Conservation (phyloP, 2,113 vertebrate genomes). For the Scatophagus argus region DNA sequence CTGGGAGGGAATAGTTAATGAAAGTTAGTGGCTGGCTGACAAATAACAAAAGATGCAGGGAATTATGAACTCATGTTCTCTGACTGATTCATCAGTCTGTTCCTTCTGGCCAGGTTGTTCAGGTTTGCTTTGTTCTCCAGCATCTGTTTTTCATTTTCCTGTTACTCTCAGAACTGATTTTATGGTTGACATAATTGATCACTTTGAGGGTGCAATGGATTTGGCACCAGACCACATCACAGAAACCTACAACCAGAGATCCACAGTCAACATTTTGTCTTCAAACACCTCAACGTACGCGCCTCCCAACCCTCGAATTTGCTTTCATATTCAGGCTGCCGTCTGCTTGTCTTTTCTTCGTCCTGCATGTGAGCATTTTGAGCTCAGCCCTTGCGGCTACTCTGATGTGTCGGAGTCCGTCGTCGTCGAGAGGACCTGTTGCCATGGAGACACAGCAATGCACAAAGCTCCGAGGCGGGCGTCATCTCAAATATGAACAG, state of each 20-base stretch:
- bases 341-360: neutral
- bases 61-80: neutral
- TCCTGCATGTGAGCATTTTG: constrained; percentile 26
- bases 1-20: neutral
- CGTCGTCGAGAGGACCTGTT: constrained; percentile 70
- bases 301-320: neutral
- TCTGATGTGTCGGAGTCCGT: constrained; percentile 45
- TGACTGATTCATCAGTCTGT: neutral
- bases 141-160: neutral
- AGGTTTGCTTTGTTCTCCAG: neutral
- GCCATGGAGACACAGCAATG: constrained; percentile 61
- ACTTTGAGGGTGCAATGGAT: neutral
- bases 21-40: neutral
- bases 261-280: neutral
- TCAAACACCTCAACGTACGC: neutral
- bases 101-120: neutral
- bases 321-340: neutral
- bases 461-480: constrained; percentile 44
- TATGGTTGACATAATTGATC: constrained; percentile 8
- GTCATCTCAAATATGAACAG: constrained; percentile 30
- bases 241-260: neutral
- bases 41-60: neutral
- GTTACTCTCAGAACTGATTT: neutral
- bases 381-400: constrained; percentile 32
- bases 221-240: neutral